These are phyloP conservation scores for Ormyrus nitidulus DNA, from an alignment of 2,888 invertebrate species.

Conservation along the genomic window DNA sequence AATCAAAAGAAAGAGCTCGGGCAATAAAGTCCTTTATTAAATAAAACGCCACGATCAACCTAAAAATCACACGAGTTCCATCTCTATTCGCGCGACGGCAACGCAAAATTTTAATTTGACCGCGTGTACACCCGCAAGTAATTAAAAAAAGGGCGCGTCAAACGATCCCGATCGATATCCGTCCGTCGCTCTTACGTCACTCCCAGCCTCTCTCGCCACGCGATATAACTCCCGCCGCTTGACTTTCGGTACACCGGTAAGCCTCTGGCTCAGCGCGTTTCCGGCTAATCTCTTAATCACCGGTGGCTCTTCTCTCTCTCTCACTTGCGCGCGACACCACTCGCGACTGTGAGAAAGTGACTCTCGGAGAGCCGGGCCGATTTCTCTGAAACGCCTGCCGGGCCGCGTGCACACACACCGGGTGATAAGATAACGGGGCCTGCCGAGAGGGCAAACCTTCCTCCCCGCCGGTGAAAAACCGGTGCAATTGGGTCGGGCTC, in stretches of 20 bases:
- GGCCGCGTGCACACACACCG: neutral
- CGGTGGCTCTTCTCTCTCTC: neutral
- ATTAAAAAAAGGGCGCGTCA: no score
- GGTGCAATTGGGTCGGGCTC: constrained; percentile 19
- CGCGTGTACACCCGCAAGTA: no score
- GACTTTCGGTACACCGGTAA: constrained; percentile 9
- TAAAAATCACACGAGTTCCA: no score
- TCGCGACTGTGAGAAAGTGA: constrained; percentile 51
- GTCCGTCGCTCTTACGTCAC: no score
- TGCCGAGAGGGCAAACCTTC: neutral
- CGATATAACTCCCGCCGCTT: neutral
- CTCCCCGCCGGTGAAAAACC: neutral
- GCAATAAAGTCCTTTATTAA: no score
- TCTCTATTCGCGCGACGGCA: no score
- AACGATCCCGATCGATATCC: no score
- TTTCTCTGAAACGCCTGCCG: constrained; percentile 39
- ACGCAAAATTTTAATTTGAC: no score
- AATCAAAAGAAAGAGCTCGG: no score
- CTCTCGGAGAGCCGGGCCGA: constrained; percentile 30
- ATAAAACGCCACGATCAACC: no score
- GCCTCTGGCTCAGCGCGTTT: constrained; percentile 31
- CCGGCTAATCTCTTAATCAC: constrained; percentile 51
- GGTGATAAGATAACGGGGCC: constrained; percentile 41
- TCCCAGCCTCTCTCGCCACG: no score
- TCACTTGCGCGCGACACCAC: neutral